These are phyloP conservation scores for Geococcyx californianus DNA, from an alignment of 2,113 vertebrate genomes.

Conservation along the genomic window DNA sequence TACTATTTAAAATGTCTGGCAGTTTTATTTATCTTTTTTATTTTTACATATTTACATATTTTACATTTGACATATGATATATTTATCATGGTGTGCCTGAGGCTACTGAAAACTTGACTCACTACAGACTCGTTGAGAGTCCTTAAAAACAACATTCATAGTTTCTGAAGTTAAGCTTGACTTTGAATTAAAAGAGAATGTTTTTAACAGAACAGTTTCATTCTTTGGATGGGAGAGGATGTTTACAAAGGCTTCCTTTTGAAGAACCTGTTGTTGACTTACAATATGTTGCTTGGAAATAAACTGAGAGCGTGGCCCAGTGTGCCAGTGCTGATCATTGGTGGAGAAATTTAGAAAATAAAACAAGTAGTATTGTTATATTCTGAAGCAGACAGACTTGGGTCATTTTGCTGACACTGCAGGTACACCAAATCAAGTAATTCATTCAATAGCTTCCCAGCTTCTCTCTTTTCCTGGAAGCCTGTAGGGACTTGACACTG, in stretches of 20 bases:
- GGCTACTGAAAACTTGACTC: not conserved
- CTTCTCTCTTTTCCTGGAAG: not conserved
- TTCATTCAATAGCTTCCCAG: not conserved
- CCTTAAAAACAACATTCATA: not conserved
- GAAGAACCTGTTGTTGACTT: rapidly evolving
- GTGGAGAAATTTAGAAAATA: not conserved
- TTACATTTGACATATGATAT: not conserved
- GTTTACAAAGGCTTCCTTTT: not conserved
- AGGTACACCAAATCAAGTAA: not conserved
- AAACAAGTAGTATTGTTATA: not conserved
- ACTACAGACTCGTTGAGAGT: not conserved
- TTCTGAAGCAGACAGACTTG: not conserved
- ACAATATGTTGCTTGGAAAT: not conserved
- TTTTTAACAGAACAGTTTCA: not conserved
- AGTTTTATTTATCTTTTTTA: not conserved
- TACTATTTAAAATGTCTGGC: not conserved
- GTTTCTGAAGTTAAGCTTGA: not conserved
- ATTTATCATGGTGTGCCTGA: not conserved
- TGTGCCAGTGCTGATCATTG: not conserved
- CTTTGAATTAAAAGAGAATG: not conserved
- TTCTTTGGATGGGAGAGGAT: not conserved
- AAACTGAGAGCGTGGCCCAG: not conserved
- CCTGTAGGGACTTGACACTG: not conserved
- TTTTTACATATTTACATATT: not conserved
- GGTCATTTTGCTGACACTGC: not conserved